Conservation (phyloP, 2,797 vertebrate genomes). For the Gila robusta region DNA sequence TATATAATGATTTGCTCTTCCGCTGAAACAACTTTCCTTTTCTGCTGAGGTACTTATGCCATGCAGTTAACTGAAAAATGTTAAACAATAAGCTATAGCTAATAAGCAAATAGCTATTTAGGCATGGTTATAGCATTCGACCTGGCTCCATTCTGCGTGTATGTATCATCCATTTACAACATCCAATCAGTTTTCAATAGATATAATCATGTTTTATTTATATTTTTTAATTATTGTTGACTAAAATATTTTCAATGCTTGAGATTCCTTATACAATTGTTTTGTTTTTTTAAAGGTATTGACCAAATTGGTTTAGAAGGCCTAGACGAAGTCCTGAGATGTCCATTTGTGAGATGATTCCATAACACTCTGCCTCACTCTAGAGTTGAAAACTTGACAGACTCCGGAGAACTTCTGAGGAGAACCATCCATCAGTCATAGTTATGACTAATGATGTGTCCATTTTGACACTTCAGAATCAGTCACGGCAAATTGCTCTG, state of each 20-base stretch:
- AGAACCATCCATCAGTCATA: constrained; percentile 79
- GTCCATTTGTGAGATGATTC: constrained; percentile 61
- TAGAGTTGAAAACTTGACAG: constrained; percentile 63
- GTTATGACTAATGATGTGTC: constrained; percentile 81
- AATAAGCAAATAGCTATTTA: neutral
- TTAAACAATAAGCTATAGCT: neutral
- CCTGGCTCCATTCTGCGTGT: neutral
- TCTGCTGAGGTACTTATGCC: too few species aligned
- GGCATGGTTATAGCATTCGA: neutral
- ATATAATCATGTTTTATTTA: neutral
- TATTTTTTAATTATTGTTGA: neutral
- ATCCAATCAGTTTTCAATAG: neutral
- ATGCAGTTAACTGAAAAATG: neutral
- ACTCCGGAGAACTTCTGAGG: constrained; percentile 78
- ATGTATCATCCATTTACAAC: neutral
- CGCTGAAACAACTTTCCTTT: neutral
- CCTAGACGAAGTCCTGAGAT: constrained; percentile 42
- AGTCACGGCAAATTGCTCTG: constrained; percentile 81
- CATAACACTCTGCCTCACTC: constrained; percentile 39
- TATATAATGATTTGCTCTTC: neutral
- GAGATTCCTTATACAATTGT: neutral
- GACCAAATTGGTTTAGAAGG: constrained; percentile 36
- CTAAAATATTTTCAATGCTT: neutral
- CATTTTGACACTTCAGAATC: constrained; percentile 86
- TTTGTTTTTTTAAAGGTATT: neutral